Evolutionary conservation across 35 echinoderm and acorn worm species (phyloP).

Genomic region (Ptychodera flava): DNA sequence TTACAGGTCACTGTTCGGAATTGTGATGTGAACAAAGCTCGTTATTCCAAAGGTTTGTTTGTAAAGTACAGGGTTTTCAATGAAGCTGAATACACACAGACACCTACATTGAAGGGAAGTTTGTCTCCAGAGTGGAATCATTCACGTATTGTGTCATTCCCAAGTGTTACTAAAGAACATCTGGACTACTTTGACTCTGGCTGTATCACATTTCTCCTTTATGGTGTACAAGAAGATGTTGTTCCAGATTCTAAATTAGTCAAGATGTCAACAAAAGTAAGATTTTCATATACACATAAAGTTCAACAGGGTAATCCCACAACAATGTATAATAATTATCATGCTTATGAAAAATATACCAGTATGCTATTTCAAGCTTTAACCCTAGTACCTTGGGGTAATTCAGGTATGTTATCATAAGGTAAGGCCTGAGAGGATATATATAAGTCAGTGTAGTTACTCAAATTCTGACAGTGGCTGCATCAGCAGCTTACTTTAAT

Average conservation of each 20-base stretch:
- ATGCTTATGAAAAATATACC: too few species aligned
- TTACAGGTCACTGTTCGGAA: slow-evolving; percentile 58
- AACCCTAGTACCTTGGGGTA: too few species aligned
- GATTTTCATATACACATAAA: too few species aligned
- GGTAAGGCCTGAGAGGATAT: too few species aligned
- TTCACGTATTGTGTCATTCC: slow-evolving; percentile 67
- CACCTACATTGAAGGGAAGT: slow-evolving; percentile 47
- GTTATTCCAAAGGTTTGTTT: slow-evolving; percentile 68
- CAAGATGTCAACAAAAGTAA: slow-evolving; percentile 88
- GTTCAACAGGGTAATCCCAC: too few species aligned
- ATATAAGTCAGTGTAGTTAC: too few species aligned
- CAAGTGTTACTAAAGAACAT: slow-evolving; percentile 49
- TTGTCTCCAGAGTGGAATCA: slow-evolving; percentile 84
- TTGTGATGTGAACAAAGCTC: slow-evolving; percentile 88
- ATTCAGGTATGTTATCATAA: too few species aligned
- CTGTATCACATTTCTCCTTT: slow-evolving; percentile 65
- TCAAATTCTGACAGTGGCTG: too few species aligned
- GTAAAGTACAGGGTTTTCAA: slow-evolving; percentile 73
- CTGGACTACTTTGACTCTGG: slow-evolving; percentile 70
- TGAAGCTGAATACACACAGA: slow-evolving; percentile 51
- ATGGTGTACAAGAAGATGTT: slow-evolving; percentile 67
- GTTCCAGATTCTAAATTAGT: slow-evolving; percentile 60
- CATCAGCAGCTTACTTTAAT: too few species aligned
- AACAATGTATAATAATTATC: too few species aligned
- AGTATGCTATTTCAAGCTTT: too few species aligned